Conservation (phyloP, 2,888 invertebrate genomes). For the Dasypolia templi region DNA sequence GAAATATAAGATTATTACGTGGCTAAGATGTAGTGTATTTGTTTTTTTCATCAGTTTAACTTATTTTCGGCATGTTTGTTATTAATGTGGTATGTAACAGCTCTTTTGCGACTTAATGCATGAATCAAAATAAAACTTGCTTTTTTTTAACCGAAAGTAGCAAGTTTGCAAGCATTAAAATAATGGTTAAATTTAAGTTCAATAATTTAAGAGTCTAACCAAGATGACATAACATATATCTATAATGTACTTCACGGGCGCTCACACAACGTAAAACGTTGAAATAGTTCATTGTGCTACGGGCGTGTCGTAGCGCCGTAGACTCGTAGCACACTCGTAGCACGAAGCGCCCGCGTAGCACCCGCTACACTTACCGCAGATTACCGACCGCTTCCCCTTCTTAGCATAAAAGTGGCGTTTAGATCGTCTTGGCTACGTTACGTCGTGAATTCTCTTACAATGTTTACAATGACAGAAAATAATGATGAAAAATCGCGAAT, state of each 20-base stretch:
- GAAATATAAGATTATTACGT: slow-evolving; percentile 17
- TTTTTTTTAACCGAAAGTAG: neutral
- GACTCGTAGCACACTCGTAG: slow-evolving; percentile 74
- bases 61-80: neutral
- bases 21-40: slow-evolving; percentile 2
- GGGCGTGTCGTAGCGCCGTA: slow-evolving; percentile 68
- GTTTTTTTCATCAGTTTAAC: neutral
- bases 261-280: slow-evolving; percentile 18
- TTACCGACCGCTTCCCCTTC: slow-evolving; percentile 75
- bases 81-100: neutral
- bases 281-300: slow-evolving; percentile 48
- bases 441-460: slow-evolving; percentile 48
- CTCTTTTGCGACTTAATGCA: neutral
- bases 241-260: neutral
- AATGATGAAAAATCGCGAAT: slow-evolving; percentile 14
- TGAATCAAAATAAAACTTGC: neutral
- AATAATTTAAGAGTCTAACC: too few species aligned
- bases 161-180: neutral
- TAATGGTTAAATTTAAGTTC: too few species aligned
- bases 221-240: too few species aligned
- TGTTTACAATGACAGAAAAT: slow-evolving; percentile 35
- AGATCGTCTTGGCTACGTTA: slow-evolving; percentile 61
- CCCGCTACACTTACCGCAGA: slow-evolving; percentile 80
- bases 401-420: slow-evolving; percentile 76
- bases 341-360: slow-evolving; percentile 80